Evolutionary conservation across 2,888 invertebrate species (phyloP), one percentile per base, ranked within the genome.

Genomic region (Xestia xanthographa): DNA sequence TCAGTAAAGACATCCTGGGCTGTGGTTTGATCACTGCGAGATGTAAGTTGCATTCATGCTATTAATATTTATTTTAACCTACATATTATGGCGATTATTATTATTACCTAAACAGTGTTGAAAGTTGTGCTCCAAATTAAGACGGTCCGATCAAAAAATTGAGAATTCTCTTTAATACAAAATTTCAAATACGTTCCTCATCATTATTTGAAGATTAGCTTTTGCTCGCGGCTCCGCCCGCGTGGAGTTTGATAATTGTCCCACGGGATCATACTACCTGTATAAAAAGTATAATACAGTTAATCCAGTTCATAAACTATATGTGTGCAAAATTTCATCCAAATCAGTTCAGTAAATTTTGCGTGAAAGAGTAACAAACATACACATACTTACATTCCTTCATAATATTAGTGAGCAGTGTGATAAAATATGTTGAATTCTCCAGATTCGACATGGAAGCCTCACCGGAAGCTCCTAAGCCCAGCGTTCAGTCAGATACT

Each of bases 11-110:
- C 87, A 0, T 58, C 3, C 0, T 95, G 3, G 95, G 95, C 0
- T 93, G 95, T 74, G 95, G 95, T 5, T 82, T 95, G 29, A 89
- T 95, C 5, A 95, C 95, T 38, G 94, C 92, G n/a, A 92, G 88
- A 72, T 72, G 95, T 95, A 85, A 92, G 87, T 82, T 53, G 11
- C 14, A 45, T 6, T 26, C 26, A 56, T 56, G 50, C n/a, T 22
- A 53, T 53, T 53, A n/a, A 53, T 53, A 53, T 53, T n/a, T n/a
- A n/a, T n/a, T 53, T n/a, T n/a, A n/a, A n/a, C n/a, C n/a, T n/a
- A n/a, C n/a, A n/a, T n/a, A n/a, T n/a, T n/a, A n/a, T n/a, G n/a
- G n/a, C 11, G 50, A 11, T 9, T 50, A 53, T 53, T n/a, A n/a
- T n/a, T 11, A 53, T 53, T n/a, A 11, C n/a, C 1, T n/a, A 53